These are phyloP conservation scores for Synodontis membranacea DNA, from an alignment of 2,113 vertebrate genomes.

Conservation along the genomic window DNA sequence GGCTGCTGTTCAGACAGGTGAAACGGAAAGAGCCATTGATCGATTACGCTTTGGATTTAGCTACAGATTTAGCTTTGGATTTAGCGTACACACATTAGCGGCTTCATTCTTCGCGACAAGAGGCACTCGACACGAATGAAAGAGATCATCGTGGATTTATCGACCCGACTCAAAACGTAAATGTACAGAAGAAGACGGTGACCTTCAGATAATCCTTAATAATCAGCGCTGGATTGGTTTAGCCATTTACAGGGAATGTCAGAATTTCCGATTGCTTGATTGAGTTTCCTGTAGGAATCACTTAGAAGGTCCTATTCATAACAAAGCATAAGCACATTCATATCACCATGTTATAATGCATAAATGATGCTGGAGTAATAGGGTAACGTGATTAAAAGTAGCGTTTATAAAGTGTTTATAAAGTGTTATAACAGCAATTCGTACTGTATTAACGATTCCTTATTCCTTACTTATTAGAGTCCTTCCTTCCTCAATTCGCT, in stretches of 20 bases:
- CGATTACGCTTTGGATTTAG: constrained; percentile 34
- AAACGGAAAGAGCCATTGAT: constrained; percentile 2
- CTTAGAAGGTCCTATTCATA: too few relatives aligned
- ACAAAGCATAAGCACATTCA: background rate
- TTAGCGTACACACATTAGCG: constrained; percentile 46
- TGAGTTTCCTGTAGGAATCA: background rate
- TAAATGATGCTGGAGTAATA: background rate
- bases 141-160: constrained; percentile 28
- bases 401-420: background rate
- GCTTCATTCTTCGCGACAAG: constrained; percentile 21
- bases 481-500: background rate
- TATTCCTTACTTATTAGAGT: too few relatives aligned
- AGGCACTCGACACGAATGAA: constrained; percentile 42
- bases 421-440: background rate
- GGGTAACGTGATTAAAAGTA: background rate
- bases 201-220: background rate
- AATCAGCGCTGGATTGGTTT: background rate
- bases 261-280: too few relatives aligned
- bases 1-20: constrained; percentile 9
- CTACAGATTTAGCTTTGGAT: constrained; percentile 38
- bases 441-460: too few relatives aligned
- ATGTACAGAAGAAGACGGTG: too few relatives aligned
- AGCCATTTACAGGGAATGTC: background rate
- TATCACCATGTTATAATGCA: background rate
- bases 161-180: too few relatives aligned